Evolutionary conservation across 2,888 invertebrate species (phyloP).

Genomic region (Phytoseiulus persimilis): DNA sequence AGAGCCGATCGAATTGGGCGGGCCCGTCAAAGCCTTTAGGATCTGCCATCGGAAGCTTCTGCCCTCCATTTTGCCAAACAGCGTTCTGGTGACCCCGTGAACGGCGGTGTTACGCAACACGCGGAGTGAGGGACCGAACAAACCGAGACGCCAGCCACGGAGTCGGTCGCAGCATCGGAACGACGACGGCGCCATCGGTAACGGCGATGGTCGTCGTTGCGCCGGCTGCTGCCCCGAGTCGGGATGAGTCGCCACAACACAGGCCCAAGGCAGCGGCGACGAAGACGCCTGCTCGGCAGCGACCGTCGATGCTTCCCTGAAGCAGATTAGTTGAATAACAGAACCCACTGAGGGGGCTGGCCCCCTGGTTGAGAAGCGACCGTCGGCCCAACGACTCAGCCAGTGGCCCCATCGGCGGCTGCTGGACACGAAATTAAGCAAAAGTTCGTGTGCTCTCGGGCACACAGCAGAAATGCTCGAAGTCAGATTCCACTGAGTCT

Average conservation of each 20-base stretch:
- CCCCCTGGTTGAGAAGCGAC: no score
- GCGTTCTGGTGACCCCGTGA: conserved; percentile 5
- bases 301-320: not conserved
- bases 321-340: not conserved
- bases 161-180: not conserved
- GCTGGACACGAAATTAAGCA: no score
- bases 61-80: not conserved
- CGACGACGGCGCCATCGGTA: not conserved
- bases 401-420: no score
- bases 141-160: not conserved
- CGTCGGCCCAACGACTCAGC: no score
- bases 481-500: no score
- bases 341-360: no score
- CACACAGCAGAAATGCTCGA: no score
- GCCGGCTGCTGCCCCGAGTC: not conserved
- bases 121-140: not conserved
- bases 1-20: not conserved
- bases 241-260: not conserved
- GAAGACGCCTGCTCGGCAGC: not conserved
- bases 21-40: not conserved
- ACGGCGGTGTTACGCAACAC: not conserved
- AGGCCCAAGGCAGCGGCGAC: not conserved
- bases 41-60: not conserved
- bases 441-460: no score
- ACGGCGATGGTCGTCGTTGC: not conserved